Conservation (phyloP, 2,113 vertebrate genomes). For the Azemiops feae region DNA sequence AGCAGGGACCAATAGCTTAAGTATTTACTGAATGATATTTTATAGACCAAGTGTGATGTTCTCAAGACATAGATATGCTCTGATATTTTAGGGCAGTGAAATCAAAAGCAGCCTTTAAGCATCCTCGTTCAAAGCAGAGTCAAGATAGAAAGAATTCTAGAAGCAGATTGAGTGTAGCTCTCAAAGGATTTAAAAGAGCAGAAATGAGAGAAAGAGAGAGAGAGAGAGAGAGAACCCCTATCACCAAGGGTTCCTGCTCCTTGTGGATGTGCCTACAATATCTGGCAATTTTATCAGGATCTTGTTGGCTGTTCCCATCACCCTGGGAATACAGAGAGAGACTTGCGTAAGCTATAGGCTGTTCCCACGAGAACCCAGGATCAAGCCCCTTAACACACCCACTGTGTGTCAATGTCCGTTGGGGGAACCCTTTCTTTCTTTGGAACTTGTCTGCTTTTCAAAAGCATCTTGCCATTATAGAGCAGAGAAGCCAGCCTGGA, state of each 20-base stretch:
- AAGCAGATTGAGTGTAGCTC: neutral
- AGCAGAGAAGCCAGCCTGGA: neutral
- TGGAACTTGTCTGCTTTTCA: neutral
- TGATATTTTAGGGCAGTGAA: neutral
- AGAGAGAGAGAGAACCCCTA: too few relatives aligned
- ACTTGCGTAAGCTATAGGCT: neutral
- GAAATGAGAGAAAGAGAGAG: neutral
- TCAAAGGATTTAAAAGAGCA: neutral
- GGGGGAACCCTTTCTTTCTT: neutral
- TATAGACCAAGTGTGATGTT: neutral
- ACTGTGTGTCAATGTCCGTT: neutral
- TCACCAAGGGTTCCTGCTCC: neutral
- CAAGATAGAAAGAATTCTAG: neutral
- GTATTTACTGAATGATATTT: neutral
- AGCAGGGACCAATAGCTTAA: neutral
- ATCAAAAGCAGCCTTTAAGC: neutral
- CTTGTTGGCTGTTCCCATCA: neutral
- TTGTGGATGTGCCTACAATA: neutral
- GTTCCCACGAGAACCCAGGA: neutral
- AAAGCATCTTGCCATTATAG: neutral
- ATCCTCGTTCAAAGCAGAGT: neutral
- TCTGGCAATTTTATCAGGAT: neutral
- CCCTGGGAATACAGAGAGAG: neutral
- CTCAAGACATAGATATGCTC: neutral
- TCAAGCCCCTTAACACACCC: neutral